Evolutionary conservation across 2,797 vertebrate species (phyloP).

Genomic region (Bucorvus abyssinicus): DNA sequence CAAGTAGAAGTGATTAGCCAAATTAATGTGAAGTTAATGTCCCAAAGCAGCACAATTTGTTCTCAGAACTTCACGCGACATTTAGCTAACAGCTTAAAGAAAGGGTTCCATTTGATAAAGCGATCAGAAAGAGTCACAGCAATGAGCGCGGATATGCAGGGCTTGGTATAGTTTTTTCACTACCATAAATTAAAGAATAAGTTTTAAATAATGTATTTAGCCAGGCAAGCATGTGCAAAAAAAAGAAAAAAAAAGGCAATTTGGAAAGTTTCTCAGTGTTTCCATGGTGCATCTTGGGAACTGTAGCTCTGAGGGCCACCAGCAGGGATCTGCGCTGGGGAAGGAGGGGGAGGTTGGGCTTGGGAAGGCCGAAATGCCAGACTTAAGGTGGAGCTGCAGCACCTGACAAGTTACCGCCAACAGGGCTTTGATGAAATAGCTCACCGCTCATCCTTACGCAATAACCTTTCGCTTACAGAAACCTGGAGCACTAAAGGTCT

Average conservation of each 20-base stretch:
- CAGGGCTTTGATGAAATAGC: neutral
- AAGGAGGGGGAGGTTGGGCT: neutral
- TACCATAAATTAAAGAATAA: slow-evolving; percentile 59
- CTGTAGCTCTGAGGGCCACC: neutral
- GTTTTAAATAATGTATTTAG: slow-evolving; percentile 31
- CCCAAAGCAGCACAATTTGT: slow-evolving; percentile 69
- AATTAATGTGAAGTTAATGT: slow-evolving; percentile 72
- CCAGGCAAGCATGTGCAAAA: slow-evolving; percentile 9
- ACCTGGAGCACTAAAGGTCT: neutral
- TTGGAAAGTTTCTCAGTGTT: slow-evolving; percentile 2
- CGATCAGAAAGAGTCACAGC: slow-evolving; percentile 43
- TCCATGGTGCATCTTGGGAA: neutral
- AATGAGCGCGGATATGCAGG: slow-evolving; percentile 15
- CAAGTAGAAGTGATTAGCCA: slow-evolving; percentile 68
- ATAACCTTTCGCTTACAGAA: neutral
- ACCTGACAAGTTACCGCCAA: neutral
- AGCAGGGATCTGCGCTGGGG: neutral
- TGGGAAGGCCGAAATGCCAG: neutral
- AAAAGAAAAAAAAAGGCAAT: neutral
- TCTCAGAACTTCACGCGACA: slow-evolving; percentile 68
- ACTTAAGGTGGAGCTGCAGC: neutral
- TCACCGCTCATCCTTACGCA: neutral
- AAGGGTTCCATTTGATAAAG: slow-evolving; percentile 58
- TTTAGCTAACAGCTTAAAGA: slow-evolving; percentile 70
- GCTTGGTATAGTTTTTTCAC: slow-evolving; percentile 21